phyloP scores from a whole-genome alignment of 2,888 invertebrate genomes.

The Pachycephus smyrnensis region DNA sequence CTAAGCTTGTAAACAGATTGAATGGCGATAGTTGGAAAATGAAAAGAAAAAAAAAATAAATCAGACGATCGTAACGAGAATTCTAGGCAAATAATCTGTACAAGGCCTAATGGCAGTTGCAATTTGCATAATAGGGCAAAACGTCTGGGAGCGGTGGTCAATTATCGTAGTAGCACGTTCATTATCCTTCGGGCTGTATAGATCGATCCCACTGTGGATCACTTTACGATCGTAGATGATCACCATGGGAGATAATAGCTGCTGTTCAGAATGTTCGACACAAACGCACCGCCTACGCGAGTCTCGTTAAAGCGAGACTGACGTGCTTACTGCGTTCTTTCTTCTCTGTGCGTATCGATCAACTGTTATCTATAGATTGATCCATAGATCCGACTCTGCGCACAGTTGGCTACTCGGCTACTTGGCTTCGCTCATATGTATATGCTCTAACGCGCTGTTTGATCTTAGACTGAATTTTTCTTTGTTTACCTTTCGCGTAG shows the following conservation, averaged over 20 bases:
- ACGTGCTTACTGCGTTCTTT: neutral
- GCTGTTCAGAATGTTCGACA: neutral
- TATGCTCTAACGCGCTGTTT: neutral
- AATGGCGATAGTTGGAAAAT: neutral
- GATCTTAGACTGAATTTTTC: too few species aligned
- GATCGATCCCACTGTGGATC: neutral
- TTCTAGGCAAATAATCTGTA: slow-evolving; percentile 13
- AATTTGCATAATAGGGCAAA: slow-evolving; percentile 26
- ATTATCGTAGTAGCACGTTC: neutral
- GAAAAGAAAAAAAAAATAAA: neutral
- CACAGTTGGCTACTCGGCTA: neutral
- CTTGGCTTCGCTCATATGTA: neutral
- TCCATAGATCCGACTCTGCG: neutral
- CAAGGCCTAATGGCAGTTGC: slow-evolving; percentile 19
- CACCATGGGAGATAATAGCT: neutral
- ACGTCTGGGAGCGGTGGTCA: slow-evolving; percentile 11
- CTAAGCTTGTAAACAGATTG: neutral
- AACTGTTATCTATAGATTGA: neutral
- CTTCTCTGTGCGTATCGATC: neutral
- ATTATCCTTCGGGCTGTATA: neutral
- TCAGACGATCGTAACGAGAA: neutral
- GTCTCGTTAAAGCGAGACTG: neutral
- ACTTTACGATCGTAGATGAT: slow-evolving; percentile 1
- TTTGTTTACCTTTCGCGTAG: slow-evolving; percentile 79
- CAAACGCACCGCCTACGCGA: slow-evolving; percentile 4